Evolutionary conservation across 2,113 vertebrate species (phyloP).

Genomic region (Scortum barcoo): DNA sequence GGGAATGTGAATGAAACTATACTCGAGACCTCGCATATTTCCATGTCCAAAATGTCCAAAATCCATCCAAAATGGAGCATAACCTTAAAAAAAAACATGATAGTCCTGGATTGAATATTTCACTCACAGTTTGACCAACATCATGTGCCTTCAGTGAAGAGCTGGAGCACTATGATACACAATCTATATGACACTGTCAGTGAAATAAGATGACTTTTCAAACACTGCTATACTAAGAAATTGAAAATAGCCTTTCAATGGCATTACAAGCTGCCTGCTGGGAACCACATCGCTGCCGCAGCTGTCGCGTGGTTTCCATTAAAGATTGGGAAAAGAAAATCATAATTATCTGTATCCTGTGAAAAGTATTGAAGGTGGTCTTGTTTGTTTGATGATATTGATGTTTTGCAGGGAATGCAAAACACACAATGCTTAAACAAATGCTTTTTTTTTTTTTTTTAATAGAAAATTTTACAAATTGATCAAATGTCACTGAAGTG

Average conservation of each 20-base stretch:
- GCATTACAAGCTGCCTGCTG: background rate
- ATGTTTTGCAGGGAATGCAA: too few species aligned
- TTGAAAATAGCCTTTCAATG: background rate
- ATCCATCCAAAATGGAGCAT: background rate
- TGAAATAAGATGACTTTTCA: background rate
- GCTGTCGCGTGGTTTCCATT: background rate
- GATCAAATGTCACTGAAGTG: background rate
- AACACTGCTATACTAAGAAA: background rate
- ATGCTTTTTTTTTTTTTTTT: too few species aligned
- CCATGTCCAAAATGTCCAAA: too few species aligned
- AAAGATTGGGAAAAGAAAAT: background rate
- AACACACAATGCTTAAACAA: too few species aligned
- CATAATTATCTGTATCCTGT: background rate
- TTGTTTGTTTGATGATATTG: too few species aligned
- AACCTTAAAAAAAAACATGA: background rate
- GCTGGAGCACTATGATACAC: slow-evolving; percentile 3
- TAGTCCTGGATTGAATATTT: background rate
- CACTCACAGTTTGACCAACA: background rate
- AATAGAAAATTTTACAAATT: background rate
- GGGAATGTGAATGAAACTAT: too few species aligned
- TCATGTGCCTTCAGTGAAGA: background rate
- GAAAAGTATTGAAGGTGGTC: background rate
- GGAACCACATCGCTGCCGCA: background rate
- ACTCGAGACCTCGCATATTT: background rate
- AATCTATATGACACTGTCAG: background rate